phyloP scores from a whole-genome alignment of 2,797 vertebrate species.

The Microtus obscurus region DNA sequence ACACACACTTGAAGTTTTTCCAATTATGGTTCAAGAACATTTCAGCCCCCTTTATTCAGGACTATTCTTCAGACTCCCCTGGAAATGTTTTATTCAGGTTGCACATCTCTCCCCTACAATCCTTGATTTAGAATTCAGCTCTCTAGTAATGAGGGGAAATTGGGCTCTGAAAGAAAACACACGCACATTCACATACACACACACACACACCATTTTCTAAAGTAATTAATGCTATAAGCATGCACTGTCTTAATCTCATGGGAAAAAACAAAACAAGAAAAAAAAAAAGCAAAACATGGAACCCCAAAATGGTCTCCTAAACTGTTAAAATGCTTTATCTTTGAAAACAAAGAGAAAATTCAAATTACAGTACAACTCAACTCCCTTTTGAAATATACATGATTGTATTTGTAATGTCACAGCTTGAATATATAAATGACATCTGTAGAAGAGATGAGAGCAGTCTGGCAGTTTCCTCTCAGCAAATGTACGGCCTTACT shows the following conservation, averaged over 20 bases:
- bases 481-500: neutral
- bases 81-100: conserved; percentile 81
- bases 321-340: conserved; percentile 48
- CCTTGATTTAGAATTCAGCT: conserved; percentile 73
- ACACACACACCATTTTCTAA: conserved; percentile 57
- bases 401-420: neutral
- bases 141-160: conserved; percentile 74
- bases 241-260: conserved; percentile 59
- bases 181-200: neutral
- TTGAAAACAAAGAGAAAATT: conserved; percentile 68
- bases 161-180: conserved; percentile 68
- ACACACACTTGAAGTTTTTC: conserved; percentile 70
- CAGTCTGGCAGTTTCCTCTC: neutral
- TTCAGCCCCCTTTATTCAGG: conserved; percentile 66
- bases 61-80: conserved; percentile 69
- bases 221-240: conserved; percentile 50
- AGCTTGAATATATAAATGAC: neutral
- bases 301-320: conserved; percentile 57
- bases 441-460: neutral
- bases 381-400: neutral
- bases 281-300: neutral
- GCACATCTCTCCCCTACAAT: conserved; percentile 58
- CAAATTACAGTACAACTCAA: conserved; percentile 38
- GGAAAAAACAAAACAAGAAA: neutral
- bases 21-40: conserved; percentile 79